Evolutionary conservation across 2,888 invertebrate genomes (phyloP), one percentile per base, ranked within the genome.

Genomic region (Acleris literana): DNA sequence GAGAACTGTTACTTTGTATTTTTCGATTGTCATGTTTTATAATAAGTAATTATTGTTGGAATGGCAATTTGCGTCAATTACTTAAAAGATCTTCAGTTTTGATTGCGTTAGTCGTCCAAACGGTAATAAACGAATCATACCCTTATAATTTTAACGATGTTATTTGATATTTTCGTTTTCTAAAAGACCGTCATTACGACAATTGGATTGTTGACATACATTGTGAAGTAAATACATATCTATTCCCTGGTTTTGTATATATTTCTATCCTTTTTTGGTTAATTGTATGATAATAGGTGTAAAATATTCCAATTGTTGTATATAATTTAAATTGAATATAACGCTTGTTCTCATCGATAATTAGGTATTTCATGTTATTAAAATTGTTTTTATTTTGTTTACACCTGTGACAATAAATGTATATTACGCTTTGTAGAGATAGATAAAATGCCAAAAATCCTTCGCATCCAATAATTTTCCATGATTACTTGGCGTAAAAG

Each of bases 351-450:
- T 61, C 55, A 48, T 69, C 64, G 43, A 55, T 64, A 33, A 54
- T 59, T 58, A 68, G 71, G 25, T 63, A 56, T 56, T 56, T 43
- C 72, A 75, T 76, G 70, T 75, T 75, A 77, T 76, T 77, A 76
- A 77, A 80, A 80, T 84, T 82, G 74, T 76, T 83, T 75, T 71
- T 79, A 83, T 83, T 82, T 82, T 85, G 86, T 82, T 87, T 87
- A 91, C 88, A 89, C 88, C 87, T 91, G 87, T 91, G 92, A 92
- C 92, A 92, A 92, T 92, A 92, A 91, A 86, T 89, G 81, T 90
- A 91, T 82, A 86, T 88, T 88, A 91, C 90, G 91, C 92, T 92
- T 91, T 88, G 87, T 91, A 92, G 88, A 78, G 78, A 78, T 81
- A 85, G 87, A 84, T 80, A 80, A 80, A 86, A 81, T 83, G 91